Percentiles rank a stretch among this genome's conserved stretches.
These are phyloP conservation scores for Oxytorus armatus DNA, from an alignment of 2,888 invertebrate species.

Conservation along the genomic window DNA sequence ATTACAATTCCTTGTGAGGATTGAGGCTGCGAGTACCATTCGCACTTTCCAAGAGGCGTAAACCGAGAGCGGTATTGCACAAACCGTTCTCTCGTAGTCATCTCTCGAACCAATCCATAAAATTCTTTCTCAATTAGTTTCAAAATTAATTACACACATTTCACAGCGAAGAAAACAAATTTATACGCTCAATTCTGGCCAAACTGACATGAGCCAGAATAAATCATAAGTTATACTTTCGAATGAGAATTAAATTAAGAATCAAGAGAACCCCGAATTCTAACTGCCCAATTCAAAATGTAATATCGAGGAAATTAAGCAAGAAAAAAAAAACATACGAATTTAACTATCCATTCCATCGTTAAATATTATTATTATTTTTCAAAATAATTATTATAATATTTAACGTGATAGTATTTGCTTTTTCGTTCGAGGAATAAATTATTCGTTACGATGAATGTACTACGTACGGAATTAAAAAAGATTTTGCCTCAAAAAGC, in stretches of 20 bases:
- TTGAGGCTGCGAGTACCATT: slow-evolving; percentile 3
- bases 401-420: not conserved
- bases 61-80: not conserved
- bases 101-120: too few species aligned
- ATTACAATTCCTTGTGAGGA: slow-evolving; percentile 24
- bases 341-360: not conserved
- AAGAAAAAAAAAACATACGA: too few species aligned
- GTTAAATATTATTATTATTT: not conserved
- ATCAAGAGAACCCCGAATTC: not conserved
- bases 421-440: not conserved
- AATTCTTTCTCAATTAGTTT: slow-evolving; percentile 7
- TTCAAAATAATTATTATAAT: too few species aligned
- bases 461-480: too few species aligned
- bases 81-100: not conserved
- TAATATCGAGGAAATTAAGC: too few species aligned
- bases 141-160: slow-evolving; percentile 23
- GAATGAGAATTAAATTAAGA: slow-evolving; percentile 4
- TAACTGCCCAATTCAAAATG: not conserved
- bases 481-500: too few species aligned
- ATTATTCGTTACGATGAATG: too few species aligned
- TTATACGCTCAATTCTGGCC: too few species aligned
- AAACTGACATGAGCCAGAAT: too few species aligned
- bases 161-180: not conserved
- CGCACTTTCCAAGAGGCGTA: slow-evolving; percentile 35
- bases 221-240: slow-evolving; percentile 10